Conservation (phyloP, 2,113 vertebrate species). For the Procavia capensis region DNA sequence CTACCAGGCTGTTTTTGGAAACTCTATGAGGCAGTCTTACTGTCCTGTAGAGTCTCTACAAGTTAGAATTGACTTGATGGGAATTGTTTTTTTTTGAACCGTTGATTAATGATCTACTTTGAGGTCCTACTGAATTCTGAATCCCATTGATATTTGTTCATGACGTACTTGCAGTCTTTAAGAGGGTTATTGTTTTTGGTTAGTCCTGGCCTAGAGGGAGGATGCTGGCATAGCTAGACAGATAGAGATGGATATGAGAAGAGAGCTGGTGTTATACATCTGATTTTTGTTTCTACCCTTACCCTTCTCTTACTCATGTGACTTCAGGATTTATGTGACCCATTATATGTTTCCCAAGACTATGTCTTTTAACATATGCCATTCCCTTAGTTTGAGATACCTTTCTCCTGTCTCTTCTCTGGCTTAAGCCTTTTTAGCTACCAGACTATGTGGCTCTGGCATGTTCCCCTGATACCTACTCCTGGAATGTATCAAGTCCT, state of each 20-base stretch:
- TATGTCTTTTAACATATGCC: background rate
- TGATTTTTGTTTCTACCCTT: background rate
- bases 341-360: background rate
- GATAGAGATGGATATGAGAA: background rate
- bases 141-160: background rate
- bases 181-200: background rate
- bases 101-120: no score
- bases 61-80: no score
- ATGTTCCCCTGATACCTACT: background rate
- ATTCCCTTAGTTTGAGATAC: background rate
- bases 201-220: background rate
- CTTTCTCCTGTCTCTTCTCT: background rate
- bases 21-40: no score
- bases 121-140: no score
- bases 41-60: no score
- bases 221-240: background rate
- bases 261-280: rapidly evolving
- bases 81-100: no score
- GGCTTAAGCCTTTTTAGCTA: background rate
- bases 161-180: background rate
- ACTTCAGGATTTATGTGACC: background rate
- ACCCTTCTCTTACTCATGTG: no score
- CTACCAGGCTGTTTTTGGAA: no score
- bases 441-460: background rate
- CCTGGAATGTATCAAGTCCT: background rate